Evolutionary conservation across 2,113 vertebrate genomes (phyloP), one percentile per base, ranked within the genome.

Genomic region (Mirounga angustirostris): DNA sequence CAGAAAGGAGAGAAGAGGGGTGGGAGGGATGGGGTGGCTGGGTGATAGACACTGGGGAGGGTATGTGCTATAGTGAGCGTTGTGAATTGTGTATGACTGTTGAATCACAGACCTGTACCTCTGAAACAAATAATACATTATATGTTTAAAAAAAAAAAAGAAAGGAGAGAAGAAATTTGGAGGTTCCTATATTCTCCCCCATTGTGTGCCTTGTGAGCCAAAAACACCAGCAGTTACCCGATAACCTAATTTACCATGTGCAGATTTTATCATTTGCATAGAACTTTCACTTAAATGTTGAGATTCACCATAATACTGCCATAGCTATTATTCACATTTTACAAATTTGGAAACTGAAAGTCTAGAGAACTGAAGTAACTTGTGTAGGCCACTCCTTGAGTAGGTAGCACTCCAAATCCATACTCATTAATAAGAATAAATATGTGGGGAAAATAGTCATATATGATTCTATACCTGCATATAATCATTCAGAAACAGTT

Each of bases 341-440:
- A 88, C 40, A 71, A 76, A 87, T 7, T 65, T 87, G 63, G 76
- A 93, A 73, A 73, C 7, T 85, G 4, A 76, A 97, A 84, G 54
- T 36, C 54, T 63, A 95, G 67, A 69, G 30, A 84, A 91, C 74
- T 84, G 69, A 90, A 67, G 26, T 58, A 67, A 80, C 54, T 76
- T 94, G 19, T 58, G 16, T 24, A 79, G 16, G 65, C 81, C 36
- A 92, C 10, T 30, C 67, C 92, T 71, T 8, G 7, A 73, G 22
- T 18, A 46, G 10, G 26, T 26, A 84, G 12, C 52, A 54, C n/a
- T 91, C 61, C 81, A 95, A 92, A 81, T 82, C 63, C 16, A 91
- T 28, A 81, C 13, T 91, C 54, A 79, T 83, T 88, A 95, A 74
- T 74, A 96, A 88, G 91, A 89, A 89, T 19, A 74, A 89, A 50